Evolutionary conservation across 2,113 vertebrate species (phyloP).

Genomic region (Spilogale gracilis): DNA sequence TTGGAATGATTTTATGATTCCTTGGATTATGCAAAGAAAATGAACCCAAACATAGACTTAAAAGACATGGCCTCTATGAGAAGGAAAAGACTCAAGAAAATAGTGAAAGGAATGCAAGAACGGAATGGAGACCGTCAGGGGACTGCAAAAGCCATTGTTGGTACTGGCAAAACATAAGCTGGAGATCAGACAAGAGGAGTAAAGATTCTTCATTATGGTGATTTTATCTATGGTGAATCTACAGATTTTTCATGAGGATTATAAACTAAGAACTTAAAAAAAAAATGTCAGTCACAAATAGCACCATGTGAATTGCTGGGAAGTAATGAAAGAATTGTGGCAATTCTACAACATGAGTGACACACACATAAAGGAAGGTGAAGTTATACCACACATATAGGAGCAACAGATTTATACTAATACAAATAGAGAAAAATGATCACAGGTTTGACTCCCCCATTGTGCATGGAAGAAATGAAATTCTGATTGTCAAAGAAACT

Average conservation of each 20-base stretch:
- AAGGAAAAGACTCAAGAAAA: neutral
- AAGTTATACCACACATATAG: neutral
- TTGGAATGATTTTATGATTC: neutral
- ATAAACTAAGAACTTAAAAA: neutral
- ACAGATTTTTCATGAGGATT: neutral
- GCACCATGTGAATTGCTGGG: neutral
- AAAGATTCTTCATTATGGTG: neutral
- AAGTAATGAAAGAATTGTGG: neutral
- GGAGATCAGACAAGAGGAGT: neutral
- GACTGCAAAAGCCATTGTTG: neutral
- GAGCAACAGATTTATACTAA: neutral
- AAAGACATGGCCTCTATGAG: neutral
- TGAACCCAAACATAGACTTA: neutral
- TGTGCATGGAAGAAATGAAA: neutral
- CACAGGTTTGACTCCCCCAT: neutral
- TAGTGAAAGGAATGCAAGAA: neutral
- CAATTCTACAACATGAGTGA: neutral
- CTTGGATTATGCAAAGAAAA: neutral
- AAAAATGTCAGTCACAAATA: neutral
- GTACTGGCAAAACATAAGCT: neutral
- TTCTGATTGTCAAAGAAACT: neutral
- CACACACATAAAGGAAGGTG: neutral
- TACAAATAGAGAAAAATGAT: slow-evolving; percentile 4
- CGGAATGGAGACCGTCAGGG: neutral
- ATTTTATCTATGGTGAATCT: neutral